Evolutionary conservation across 2,888 invertebrate genomes (phyloP).

Genomic region (Matsumyia berberina): DNA sequence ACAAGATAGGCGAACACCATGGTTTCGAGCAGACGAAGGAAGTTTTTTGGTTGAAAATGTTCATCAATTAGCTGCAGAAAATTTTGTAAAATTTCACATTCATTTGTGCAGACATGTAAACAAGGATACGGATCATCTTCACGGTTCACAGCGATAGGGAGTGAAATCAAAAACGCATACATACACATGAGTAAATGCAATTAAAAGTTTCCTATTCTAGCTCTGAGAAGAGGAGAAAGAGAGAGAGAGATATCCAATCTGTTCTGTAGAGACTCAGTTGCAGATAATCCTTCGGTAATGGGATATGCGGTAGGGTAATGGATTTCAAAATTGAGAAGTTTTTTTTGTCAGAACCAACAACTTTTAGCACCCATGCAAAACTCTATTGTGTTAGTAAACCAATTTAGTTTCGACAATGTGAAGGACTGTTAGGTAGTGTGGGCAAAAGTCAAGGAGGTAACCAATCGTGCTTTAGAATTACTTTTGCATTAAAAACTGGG

Average conservation of each 20-base stretch:
- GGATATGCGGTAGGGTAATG: constrained; percentile 19
- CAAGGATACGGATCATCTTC: constrained; percentile 23
- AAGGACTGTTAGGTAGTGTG: too few relatives aligned
- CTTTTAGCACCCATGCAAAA: neutral
- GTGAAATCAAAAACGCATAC: neutral
- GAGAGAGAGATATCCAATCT: constrained; percentile 52
- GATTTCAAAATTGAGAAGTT: neutral
- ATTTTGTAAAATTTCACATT: constrained; percentile 46
- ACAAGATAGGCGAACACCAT: constrained; percentile 8
- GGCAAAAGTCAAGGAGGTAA: too few relatives aligned
- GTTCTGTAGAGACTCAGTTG: neutral
- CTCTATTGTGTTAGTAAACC: neutral
- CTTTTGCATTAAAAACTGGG: too few relatives aligned
- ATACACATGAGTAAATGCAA: constrained; percentile 49
- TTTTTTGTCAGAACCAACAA: constrained; percentile 9
- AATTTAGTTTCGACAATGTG: neutral
- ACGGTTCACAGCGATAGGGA: neutral
- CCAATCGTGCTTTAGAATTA: too few relatives aligned
- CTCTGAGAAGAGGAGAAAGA: too few relatives aligned
- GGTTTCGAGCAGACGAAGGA: neutral
- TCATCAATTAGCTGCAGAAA: constrained; percentile 52
- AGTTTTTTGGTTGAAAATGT: constrained; percentile 45
- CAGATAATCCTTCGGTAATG: constrained; percentile 24
- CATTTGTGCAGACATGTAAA: constrained; percentile 37
- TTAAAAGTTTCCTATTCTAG: constrained; percentile 63